A percentile compares a stretch with the other conserved stretches of the same genome.
Evolutionary conservation across 2,797 vertebrate genomes (phyloP).

Genomic region (Pelochelys cantorii): DNA sequence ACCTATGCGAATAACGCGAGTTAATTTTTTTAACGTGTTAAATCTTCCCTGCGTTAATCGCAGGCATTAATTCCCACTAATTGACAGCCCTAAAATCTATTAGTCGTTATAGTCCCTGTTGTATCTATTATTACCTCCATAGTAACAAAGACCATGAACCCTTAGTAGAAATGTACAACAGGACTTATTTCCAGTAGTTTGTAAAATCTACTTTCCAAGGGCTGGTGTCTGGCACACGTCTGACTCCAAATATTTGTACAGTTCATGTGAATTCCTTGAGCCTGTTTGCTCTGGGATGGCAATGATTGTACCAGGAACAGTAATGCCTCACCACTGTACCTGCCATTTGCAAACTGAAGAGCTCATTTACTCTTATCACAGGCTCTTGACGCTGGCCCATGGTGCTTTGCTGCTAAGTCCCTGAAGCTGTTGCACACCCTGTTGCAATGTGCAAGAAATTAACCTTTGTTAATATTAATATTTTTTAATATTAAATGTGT

Average conservation of each 20-base stretch:
- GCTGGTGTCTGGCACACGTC: conserved; percentile 7
- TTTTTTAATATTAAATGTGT: neutral
- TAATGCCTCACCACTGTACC: conserved; percentile 37
- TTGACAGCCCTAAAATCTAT: no score
- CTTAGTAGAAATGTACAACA: fast-evolving
- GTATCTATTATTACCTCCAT: neutral
- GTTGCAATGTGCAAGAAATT: conserved; percentile 53
- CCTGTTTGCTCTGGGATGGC: conserved; percentile 65
- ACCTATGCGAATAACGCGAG: no score
- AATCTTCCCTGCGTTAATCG: no score
- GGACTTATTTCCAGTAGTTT: neutral
- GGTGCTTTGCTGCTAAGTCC: conserved; percentile 43
- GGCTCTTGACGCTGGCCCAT: conserved; percentile 48
- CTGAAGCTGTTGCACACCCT: neutral
- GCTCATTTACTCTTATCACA: conserved; percentile 51
- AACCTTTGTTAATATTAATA: neutral
- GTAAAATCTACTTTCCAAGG: conserved; percentile 58
- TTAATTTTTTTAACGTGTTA: no score
- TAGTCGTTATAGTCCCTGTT: neutral
- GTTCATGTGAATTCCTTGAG: conserved; percentile 64
- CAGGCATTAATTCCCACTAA: no score
- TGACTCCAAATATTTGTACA: conserved; percentile 35
- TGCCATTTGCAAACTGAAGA: neutral
- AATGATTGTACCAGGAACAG: conserved; percentile 68
- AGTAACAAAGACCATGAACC: no score